A percentile compares a stretch with the other conserved stretches of the same genome.
These are phyloP conservation scores for Drosophila yakuba DNA, from an alignment of 1,140 invertebrate genomes.

Conservation along the genomic window DNA sequence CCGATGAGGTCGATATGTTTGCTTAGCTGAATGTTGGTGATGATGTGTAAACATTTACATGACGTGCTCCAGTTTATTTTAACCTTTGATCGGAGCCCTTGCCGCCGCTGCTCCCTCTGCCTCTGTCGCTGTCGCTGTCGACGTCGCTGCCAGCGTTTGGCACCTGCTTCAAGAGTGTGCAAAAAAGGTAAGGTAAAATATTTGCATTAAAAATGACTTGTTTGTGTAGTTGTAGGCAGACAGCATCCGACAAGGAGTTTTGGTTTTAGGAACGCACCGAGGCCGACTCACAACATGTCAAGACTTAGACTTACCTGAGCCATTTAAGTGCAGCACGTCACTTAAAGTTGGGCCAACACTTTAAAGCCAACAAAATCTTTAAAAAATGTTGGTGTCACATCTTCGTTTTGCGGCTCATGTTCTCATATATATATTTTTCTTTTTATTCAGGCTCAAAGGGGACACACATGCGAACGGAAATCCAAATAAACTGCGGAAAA, in stretches of 20 bases:
- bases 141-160: constrained; percentile 20
- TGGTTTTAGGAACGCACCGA: background rate
- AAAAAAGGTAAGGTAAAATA: constrained; percentile 70
- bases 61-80: constrained; percentile 83
- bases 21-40: constrained; percentile 83
- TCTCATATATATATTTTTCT: too few relatives aligned
- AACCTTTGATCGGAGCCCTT: constrained; percentile 72
- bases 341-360: too few relatives aligned
- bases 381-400: too few relatives aligned
- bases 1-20: constrained; percentile 82
- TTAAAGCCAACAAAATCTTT: too few relatives aligned
- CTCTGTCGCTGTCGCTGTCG: constrained; percentile 3
- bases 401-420: too few relatives aligned
- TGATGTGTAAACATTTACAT: constrained; percentile 84
- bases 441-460: background rate
- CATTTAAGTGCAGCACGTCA: too few relatives aligned
- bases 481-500: background rate
- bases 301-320: background rate
- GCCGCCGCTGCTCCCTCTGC: constrained; percentile 7
- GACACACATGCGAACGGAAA: background rate
- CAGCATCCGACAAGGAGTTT: constrained; percentile 34
- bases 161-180: constrained; percentile 43
- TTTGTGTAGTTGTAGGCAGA: constrained; percentile 72
- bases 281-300: background rate
- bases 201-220: constrained; percentile 83